Evolutionary conservation across 2,888 invertebrate species (phyloP).

Genomic region (Ochropleura leucogaster): DNA sequence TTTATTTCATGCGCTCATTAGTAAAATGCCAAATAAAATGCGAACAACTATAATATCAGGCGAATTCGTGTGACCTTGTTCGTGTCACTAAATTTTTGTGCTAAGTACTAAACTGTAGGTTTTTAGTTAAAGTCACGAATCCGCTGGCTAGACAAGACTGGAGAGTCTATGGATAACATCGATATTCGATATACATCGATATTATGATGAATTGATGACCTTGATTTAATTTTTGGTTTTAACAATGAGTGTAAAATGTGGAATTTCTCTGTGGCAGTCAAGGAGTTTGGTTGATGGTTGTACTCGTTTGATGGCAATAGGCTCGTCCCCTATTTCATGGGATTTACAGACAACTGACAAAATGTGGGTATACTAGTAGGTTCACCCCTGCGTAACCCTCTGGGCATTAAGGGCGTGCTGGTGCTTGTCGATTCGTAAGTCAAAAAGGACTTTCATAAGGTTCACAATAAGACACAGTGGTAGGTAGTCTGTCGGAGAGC

Average conservation of each 20-base stretch:
- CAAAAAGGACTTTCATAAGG: not conserved
- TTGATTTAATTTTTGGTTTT: conserved; percentile 7
- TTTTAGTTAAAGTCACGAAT: conserved; percentile 33
- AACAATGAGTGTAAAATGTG: not conserved
- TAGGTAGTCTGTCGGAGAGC: not conserved
- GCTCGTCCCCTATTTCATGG: too few species aligned
- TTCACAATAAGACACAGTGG: not conserved
- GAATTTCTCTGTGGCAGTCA: too few species aligned
- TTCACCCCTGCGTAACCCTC: too few species aligned
- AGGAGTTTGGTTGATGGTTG: too few species aligned
- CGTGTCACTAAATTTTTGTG: conserved; percentile 30
- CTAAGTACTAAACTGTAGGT: conserved; percentile 36
- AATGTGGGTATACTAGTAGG: too few species aligned
- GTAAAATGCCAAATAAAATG: conserved; percentile 40
- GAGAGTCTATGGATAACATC: not conserved
- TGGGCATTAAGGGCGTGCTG: too few species aligned
- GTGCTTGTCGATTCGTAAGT: not conserved
- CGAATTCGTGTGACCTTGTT: conserved; percentile 53
- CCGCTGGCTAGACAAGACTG: conserved; percentile 3
- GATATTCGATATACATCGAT: conserved; percentile 4
- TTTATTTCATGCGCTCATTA: conserved; percentile 55
- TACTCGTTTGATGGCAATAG: too few species aligned
- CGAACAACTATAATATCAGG: conserved; percentile 23
- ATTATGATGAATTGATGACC: not conserved
- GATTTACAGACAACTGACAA: too few species aligned